Evolutionary conservation across 2,888 invertebrate species (phyloP).

Genomic region (Alloscopus bannaensis): DNA sequence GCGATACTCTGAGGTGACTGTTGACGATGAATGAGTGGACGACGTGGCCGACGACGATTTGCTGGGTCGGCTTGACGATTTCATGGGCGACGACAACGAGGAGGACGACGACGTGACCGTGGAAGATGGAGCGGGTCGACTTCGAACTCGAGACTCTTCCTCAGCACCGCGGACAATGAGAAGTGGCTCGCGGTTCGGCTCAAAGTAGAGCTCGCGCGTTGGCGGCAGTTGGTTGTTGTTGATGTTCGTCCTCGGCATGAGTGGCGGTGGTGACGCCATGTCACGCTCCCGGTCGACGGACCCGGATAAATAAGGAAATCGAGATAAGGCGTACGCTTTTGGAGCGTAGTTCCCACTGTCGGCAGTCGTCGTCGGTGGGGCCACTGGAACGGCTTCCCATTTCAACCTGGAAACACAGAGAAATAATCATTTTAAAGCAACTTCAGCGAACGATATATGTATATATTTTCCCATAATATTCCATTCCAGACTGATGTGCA

Average conservation of each 20-base stretch:
- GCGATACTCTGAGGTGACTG: background rate
- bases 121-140: slow-evolving; percentile 17
- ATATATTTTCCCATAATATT: too few relatives aligned
- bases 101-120: background rate
- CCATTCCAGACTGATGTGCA: too few relatives aligned
- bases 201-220: slow-evolving; percentile 32
- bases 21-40: background rate
- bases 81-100: background rate
- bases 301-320: slow-evolving; percentile 46
- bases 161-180: slow-evolving; percentile 27
- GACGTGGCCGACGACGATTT: background rate
- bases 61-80: background rate
- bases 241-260: slow-evolving; percentile 47
- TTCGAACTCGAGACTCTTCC: background rate
- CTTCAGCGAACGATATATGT: too few relatives aligned
- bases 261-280: slow-evolving; percentile 26
- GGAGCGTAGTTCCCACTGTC: slow-evolving; percentile 39
- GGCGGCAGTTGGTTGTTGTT: slow-evolving; percentile 56
- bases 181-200: slow-evolving; percentile 46
- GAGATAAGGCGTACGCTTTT: slow-evolving; percentile 48
- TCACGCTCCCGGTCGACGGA: slow-evolving; percentile 29
- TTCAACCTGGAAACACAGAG: slow-evolving; percentile 40
- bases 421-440: slow-evolving; percentile 1
- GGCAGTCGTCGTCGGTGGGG: slow-evolving; percentile 26
- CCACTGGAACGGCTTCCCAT: slow-evolving; percentile 53